A percentile compares a stretch with the other conserved stretches of the same genome.
Conservation (phyloP, 2,797 vertebrate species). For the Moxostoma hubbsi region DNA sequence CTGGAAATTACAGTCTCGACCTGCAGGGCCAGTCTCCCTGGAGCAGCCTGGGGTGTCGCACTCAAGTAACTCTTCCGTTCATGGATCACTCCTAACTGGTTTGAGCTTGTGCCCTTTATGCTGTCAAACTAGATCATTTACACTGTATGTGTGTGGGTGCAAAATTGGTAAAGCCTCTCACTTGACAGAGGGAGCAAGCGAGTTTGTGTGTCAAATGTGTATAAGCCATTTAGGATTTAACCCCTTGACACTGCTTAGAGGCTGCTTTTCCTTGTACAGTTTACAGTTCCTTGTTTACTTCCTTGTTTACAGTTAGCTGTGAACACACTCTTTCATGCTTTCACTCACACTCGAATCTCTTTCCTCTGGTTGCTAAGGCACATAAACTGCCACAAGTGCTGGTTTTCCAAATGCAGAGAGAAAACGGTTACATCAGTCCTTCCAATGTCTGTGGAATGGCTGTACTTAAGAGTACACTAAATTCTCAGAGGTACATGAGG, state of each 20-base stretch:
- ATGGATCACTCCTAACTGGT: too few relatives aligned
- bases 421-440: neutral
- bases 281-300: too few relatives aligned
- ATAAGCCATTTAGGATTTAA: conserved; percentile 29
- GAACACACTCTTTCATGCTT: neutral
- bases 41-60: conserved; percentile 6
- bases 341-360: neutral
- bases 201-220: conserved; percentile 19
- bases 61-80: neutral
- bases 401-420: neutral
- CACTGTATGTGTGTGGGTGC: conserved; percentile 7
- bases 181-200: conserved; percentile 4
- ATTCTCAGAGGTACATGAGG: neutral
- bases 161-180: conserved; percentile 22
- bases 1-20: neutral
- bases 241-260: conserved; percentile 26
- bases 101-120: conserved; percentile 7
- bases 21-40: conserved; percentile 2
- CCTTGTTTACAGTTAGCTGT: neutral
- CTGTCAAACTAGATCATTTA: conserved; percentile 15
- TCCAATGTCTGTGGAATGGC: neutral
- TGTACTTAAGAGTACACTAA: neutral
- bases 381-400: neutral
- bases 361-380: conserved; percentile 11
- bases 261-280: conserved; percentile 11